Evolutionary conservation across 2,113 vertebrate species (phyloP).

Genomic region (Odontesthes bonariensis): DNA sequence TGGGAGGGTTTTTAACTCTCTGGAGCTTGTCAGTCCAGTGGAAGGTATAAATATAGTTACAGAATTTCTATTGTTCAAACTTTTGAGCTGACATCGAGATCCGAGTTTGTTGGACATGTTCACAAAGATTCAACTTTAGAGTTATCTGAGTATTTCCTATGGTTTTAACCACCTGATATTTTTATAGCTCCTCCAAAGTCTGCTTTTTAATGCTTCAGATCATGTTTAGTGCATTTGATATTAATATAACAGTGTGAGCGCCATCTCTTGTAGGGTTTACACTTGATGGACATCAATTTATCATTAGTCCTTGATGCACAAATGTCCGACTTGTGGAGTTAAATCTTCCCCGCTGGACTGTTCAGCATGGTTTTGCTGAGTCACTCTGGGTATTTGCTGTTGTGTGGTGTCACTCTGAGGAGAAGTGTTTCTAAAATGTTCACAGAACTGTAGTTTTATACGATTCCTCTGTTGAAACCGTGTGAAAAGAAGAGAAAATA

Average conservation of each 20-base stretch:
- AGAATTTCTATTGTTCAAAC: too few species aligned
- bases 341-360: slow-evolving; percentile 3
- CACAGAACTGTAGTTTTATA: background rate
- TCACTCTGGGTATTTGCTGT: slow-evolving; percentile 13
- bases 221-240: background rate
- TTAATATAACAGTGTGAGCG: background rate
- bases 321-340: slow-evolving; percentile 17
- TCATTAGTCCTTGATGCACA: slow-evolving; percentile 26
- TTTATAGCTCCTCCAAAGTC: too few species aligned
- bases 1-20: too few species aligned
- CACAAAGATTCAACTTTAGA: too few species aligned
- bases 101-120: too few species aligned
- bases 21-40: too few species aligned
- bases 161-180: too few species aligned
- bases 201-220: too few species aligned
- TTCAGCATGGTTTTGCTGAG: slow-evolving; percentile 22
- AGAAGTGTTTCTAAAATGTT: background rate
- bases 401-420: too few species aligned
- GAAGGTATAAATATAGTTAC: too few species aligned
- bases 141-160: too few species aligned
- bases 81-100: too few species aligned
- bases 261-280: slow-evolving; percentile 28
- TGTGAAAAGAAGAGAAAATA: slow-evolving; percentile 2
- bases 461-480: background rate
- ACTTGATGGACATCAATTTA: slow-evolving; percentile 35